Conservation (phyloP, 2,797 vertebrate species). For the Poeciliopsis presidionis region DNA sequence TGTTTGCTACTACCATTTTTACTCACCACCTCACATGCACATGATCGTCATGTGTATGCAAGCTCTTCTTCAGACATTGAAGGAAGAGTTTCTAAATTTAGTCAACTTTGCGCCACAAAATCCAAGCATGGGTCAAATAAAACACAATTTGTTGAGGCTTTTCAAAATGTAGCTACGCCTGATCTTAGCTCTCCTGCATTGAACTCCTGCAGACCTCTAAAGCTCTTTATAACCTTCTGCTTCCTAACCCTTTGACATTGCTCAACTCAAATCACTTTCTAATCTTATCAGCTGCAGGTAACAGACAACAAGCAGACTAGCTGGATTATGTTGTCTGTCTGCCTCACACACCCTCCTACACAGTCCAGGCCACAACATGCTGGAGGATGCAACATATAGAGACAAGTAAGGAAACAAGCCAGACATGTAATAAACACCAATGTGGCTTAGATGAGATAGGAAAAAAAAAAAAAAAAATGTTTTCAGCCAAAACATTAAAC, state of each 20-base stretch:
- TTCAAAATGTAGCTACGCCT: not conserved
- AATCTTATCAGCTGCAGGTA: constrained; percentile 69
- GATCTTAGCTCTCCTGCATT: not conserved
- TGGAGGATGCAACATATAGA: constrained; percentile 17
- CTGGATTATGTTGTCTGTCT: constrained; percentile 60
- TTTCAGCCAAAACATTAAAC: constrained; percentile 30
- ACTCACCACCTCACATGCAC: not conserved
- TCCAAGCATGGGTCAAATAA: not conserved
- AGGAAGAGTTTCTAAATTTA: not conserved
- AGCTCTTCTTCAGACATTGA: not conserved
- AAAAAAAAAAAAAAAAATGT: constrained; percentile 27
- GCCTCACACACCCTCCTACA: constrained; percentile 1
- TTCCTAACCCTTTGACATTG: constrained; percentile 32
- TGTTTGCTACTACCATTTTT: not conserved
- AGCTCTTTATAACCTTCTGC: constrained; percentile 24
- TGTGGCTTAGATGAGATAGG: constrained; percentile 16
- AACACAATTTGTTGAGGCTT: not conserved
- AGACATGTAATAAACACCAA: constrained; percentile 19
- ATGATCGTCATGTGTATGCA: not conserved
- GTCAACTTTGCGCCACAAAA: not conserved
- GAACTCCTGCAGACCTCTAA: constrained; percentile 21
- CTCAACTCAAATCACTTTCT: constrained; percentile 57
- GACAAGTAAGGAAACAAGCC: constrained; percentile 49
- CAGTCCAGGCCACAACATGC: constrained; percentile 31
- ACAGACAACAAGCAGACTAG: constrained; percentile 71